Conservation (phyloP, 2,113 vertebrate species). For the Pollimyrus isidori region DNA sequence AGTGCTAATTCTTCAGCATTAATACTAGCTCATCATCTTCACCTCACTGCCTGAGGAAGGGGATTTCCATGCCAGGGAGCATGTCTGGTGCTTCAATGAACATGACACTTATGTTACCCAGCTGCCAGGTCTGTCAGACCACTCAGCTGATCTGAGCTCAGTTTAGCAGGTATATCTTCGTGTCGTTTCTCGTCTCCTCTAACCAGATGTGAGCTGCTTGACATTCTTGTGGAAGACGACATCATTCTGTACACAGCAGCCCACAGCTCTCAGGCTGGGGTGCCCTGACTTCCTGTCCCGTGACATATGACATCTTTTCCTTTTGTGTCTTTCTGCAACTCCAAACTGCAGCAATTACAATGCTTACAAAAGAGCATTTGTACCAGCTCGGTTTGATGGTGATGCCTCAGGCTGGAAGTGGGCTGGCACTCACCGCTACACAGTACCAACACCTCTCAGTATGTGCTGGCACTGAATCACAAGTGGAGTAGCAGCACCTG, state of each 20-base stretch:
- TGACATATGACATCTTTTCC: neutral
- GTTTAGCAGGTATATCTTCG: neutral
- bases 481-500: neutral
- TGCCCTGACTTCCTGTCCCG: neutral
- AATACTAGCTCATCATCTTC: neutral
- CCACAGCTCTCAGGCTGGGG: neutral
- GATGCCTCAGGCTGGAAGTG: neutral
- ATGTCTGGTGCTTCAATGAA: neutral
- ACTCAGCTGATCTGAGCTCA: neutral
- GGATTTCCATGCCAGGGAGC: neutral
- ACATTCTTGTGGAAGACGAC: neutral
- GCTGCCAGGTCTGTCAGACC: neutral
- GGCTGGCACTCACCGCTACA: neutral
- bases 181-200: neutral
- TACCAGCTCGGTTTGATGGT: neutral
- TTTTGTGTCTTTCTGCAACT: neutral
- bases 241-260: neutral
- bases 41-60: neutral
- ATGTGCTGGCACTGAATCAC: neutral
- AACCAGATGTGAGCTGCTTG: neutral
- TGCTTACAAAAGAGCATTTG: neutral
- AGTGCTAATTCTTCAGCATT: neutral
- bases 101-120: neutral
- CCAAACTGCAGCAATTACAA: neutral
- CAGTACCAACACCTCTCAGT: neutral